Evolutionary conservation across 2,888 invertebrate genomes (phyloP).

Genomic region (Pyrochroa serraticornis): DNA sequence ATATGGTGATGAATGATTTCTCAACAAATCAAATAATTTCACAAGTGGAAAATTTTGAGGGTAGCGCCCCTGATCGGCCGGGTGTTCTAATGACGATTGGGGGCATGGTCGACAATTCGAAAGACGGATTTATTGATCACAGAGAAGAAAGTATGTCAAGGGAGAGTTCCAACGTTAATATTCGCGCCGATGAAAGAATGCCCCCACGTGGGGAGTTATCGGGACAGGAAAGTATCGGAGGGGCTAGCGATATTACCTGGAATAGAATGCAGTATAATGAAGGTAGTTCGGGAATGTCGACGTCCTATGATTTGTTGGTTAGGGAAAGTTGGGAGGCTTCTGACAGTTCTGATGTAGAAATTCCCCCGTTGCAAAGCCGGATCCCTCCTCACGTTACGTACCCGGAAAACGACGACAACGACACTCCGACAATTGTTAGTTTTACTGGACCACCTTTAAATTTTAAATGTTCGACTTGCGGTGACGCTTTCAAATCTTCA

Average conservation of each 20-base stretch:
- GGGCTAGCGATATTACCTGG: constrained; percentile 78
- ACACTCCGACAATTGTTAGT: constrained; percentile 48
- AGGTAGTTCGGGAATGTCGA: constrained; percentile 57
- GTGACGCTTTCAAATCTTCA: constrained; percentile 64
- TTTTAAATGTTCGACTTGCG: constrained; percentile 66
- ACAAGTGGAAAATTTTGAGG: constrained; percentile 52
- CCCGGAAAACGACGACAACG: constrained; percentile 35
- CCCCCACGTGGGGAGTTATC: constrained; percentile 86
- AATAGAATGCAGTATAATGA: constrained; percentile 73
- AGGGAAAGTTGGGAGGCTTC: constrained; percentile 72
- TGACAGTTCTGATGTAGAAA: constrained; percentile 66
- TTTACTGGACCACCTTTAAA: constrained; percentile 56
- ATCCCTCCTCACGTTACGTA: constrained; percentile 48
- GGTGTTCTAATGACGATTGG: constrained; percentile 54
- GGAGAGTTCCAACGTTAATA: constrained; percentile 73
- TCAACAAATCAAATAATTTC: constrained; percentile 49
- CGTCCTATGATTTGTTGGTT: constrained; percentile 67
- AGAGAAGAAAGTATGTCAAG: constrained; percentile 53
- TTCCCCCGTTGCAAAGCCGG: constrained; percentile 54
- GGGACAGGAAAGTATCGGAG: constrained; percentile 83
- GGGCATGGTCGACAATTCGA: constrained; percentile 40
- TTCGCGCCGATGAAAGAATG: constrained; percentile 86
- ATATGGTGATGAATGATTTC: constrained; percentile 55
- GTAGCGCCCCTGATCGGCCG: constrained; percentile 43
- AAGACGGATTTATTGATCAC: constrained; percentile 36